Conservation (phyloP, 2,113 vertebrate genomes). For the Nothoprocta pentlandii region DNA sequence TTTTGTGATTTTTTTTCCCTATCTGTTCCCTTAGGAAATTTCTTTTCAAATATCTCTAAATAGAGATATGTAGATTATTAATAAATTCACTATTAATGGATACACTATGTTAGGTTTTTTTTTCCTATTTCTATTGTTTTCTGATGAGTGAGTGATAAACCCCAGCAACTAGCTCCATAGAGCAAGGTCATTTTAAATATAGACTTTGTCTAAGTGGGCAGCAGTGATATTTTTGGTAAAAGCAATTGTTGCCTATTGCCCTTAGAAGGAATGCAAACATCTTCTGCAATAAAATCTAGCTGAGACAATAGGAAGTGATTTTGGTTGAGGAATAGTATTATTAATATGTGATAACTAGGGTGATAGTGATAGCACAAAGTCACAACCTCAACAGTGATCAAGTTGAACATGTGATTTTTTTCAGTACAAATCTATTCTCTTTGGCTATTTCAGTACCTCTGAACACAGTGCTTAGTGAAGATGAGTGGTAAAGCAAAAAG, state of each 20-base stretch:
- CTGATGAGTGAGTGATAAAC: background rate
- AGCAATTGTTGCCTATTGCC: background rate
- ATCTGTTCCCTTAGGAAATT: background rate
- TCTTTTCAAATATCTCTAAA: background rate
- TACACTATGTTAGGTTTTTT: background rate
- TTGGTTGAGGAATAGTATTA: background rate
- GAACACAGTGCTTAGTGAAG: background rate
- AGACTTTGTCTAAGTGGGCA: background rate
- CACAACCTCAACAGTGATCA: background rate
- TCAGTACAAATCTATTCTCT: background rate
- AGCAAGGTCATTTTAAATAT: background rate
- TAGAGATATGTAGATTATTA: background rate
- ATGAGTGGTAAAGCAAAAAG: background rate
- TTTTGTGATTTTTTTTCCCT: background rate
- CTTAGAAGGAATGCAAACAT: rapidly evolving
- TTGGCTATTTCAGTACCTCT: background rate
- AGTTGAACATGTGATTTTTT: rapidly evolving
- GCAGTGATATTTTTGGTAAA: background rate
- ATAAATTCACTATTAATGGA: background rate
- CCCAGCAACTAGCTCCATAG: background rate
- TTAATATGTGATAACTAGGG: background rate
- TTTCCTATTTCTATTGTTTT: background rate
- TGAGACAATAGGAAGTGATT: background rate
- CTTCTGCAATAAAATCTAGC: background rate
- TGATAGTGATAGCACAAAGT: background rate